phyloP scores from a whole-genome alignment of 2,113 vertebrate genomes.

The Varanus salvator region DNA sequence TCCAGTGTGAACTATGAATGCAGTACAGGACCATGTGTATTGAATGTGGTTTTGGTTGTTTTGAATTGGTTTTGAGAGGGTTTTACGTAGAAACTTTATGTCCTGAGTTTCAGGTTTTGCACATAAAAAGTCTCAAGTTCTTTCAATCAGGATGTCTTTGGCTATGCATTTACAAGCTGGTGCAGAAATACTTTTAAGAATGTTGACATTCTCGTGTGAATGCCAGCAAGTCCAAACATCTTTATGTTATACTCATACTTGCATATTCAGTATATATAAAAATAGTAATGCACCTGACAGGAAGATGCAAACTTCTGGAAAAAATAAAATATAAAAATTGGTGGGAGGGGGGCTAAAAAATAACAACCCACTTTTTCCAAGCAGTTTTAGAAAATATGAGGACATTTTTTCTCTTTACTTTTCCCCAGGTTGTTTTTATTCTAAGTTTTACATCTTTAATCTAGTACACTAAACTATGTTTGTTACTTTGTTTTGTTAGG shows the following conservation, averaged over 20 bases:
- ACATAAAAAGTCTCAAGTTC: background rate
- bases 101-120: background rate
- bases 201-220: background rate
- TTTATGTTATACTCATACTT: background rate
- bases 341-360: no score
- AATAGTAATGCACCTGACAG: background rate
- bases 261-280: background rate
- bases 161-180: background rate
- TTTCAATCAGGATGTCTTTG: background rate
- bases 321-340: no score
- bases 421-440: no score
- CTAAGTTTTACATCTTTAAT: background rate
- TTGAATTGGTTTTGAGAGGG: background rate
- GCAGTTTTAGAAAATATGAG: no score
- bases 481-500: background rate
- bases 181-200: background rate
- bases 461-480: background rate
- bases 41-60: background rate
- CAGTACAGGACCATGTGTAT: background rate
- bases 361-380: no score
- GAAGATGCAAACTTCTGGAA: no score
- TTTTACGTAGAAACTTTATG: background rate
- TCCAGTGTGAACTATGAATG: background rate
- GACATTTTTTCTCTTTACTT: no score
- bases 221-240: background rate